phyloP scores from a whole-genome alignment of 2,113 vertebrate species.

The Myxocyprinus asiaticus region DNA sequence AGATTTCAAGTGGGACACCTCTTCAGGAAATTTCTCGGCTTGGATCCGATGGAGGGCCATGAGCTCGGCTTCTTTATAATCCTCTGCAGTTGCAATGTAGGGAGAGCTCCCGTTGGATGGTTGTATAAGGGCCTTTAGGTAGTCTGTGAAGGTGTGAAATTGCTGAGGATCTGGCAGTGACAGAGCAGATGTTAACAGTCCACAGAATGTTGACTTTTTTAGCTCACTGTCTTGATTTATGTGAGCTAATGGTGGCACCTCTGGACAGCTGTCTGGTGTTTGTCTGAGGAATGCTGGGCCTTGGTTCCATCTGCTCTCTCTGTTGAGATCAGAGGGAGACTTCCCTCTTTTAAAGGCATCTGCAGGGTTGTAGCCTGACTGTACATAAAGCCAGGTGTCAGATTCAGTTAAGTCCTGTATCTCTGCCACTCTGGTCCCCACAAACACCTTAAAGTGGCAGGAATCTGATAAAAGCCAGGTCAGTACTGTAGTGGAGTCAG shows the following conservation, averaged over 20 bases:
- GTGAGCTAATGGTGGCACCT: background rate
- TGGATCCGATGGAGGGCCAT: background rate
- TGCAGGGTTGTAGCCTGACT: no score
- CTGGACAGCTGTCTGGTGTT: background rate
- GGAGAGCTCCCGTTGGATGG: background rate
- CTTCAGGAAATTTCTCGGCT: no score
- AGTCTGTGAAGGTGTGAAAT: background rate
- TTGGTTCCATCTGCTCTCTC: no score
- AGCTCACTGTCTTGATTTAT: background rate
- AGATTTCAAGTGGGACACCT: no score
- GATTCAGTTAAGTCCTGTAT: no score
- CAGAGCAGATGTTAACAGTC: background rate
- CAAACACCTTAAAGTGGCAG: background rate
- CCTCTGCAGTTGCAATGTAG: no score
- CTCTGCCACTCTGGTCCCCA: no score
- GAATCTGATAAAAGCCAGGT: background rate
- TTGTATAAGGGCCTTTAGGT: background rate
- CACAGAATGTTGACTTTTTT: background rate
- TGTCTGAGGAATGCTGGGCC: no score
- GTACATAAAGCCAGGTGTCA: no score
- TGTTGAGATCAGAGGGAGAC: no score
- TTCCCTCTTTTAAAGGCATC: no score
- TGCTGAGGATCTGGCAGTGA: background rate
- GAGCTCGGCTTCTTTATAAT: background rate
- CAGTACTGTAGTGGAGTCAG: no score